Conservation (phyloP, 2,113 vertebrate genomes). For the Elanus axillaris region DNA sequence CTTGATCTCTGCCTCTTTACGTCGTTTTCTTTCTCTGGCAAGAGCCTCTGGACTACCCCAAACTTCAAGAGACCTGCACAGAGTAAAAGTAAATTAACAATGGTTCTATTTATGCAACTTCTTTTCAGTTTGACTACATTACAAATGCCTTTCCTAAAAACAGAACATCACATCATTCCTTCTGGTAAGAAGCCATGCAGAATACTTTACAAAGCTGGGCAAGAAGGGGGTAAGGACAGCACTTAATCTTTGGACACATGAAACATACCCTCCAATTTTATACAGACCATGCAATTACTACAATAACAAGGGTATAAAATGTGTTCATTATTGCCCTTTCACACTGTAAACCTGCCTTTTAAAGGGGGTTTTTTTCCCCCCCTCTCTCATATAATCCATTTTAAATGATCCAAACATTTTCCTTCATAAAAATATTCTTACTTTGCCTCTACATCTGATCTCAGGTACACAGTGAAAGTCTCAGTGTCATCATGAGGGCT, state of each 20-base stretch:
- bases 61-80: conserved; percentile 87
- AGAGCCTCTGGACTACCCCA: conserved; percentile 97
- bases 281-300: not conserved
- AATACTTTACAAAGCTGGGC: not conserved
- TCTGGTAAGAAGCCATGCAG: not conserved
- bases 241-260: not conserved
- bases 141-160: not conserved
- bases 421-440: conserved; percentile 67
- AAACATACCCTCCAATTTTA: not conserved
- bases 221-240: not conserved
- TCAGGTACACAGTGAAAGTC: conserved; percentile 93
- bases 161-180: not conserved
- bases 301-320: not conserved
- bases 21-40: conserved; percentile 85
- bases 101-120: not conserved
- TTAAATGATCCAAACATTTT: not conserved
- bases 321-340: not conserved
- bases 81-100: not conserved
- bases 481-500: conserved; percentile 97
- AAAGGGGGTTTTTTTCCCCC: not conserved
- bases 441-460: conserved; percentile 95
- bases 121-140: not conserved
- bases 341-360: not conserved
- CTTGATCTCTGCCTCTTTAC: conserved; percentile 88
- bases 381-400: not conserved